phyloP scores from a whole-genome alignment of 2,797 vertebrate species.

The Chromobotia macracanthus region DNA sequence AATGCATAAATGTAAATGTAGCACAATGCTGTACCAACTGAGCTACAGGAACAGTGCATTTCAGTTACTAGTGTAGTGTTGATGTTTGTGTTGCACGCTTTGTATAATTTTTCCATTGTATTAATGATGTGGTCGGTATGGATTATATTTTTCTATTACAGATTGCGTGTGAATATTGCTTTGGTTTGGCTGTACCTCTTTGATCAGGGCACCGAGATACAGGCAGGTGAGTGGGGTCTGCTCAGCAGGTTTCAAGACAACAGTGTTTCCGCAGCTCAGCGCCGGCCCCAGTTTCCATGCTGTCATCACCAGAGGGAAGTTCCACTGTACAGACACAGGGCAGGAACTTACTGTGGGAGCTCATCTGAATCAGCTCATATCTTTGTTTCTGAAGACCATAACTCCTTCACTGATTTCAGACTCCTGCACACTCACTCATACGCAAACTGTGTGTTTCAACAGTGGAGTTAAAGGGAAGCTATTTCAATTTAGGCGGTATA shows the following conservation, averaged over 20 bases:
- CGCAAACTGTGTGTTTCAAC: not conserved
- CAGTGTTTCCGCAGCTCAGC: constrained; percentile 94
- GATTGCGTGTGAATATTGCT: not conserved
- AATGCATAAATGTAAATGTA: too few relatives aligned
- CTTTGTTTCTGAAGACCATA: constrained; percentile 40
- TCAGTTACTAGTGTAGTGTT: too few relatives aligned
- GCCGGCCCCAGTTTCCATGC: constrained; percentile 98
- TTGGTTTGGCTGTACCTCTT: constrained; percentile 83
- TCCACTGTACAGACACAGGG: constrained; percentile 83
- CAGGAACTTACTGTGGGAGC: constrained; percentile 45
- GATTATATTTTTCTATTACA: not conserved
- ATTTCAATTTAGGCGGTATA: not conserved
- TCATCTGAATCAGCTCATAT: constrained; percentile 22
- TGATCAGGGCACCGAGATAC: constrained; percentile 92
- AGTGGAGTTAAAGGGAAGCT: not conserved
- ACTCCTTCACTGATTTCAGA: constrained; percentile 32
- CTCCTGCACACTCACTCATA: constrained; percentile 18
- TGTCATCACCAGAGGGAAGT: constrained; percentile 99
- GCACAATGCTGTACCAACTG: too few relatives aligned
- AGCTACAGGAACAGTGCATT: too few relatives aligned
- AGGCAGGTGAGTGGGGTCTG: constrained; percentile 97
- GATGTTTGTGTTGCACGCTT: too few relatives aligned
- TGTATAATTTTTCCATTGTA: too few relatives aligned
- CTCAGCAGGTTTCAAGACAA: constrained; percentile 96
- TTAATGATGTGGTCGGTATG: constrained; percentile 3